A percentile compares a stretch with the other conserved stretches of the same genome.
Conservation (phyloP, 2,113 vertebrate genomes). For the Stigmatopora nigra region DNA sequence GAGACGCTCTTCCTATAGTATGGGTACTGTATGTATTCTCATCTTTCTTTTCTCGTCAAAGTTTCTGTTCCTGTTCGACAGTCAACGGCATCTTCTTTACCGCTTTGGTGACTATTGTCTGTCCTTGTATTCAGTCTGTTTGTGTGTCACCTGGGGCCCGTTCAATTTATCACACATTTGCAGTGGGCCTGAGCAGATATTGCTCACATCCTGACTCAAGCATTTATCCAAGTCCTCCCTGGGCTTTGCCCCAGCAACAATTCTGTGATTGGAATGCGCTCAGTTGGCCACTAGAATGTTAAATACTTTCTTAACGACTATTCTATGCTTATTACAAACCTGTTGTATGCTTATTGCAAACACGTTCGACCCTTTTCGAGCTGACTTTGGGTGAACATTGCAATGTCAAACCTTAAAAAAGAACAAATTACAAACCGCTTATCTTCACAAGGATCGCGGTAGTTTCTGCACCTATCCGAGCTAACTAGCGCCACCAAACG, state of each 20-base stretch:
- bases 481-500: too few relatives aligned
- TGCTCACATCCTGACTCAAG: conserved; percentile 32
- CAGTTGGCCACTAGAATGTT: neutral
- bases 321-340: neutral
- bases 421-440: too few relatives aligned
- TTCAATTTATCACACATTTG: conserved; percentile 35
- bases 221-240: conserved; percentile 17
- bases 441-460: too few relatives aligned
- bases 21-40: conserved; percentile 7
- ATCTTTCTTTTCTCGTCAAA: conserved; percentile 6
- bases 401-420: neutral
- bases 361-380: neutral
- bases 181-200: conserved; percentile 23
- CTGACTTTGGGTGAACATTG: neutral
- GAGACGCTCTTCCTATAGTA: neutral
- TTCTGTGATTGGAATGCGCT: neutral
- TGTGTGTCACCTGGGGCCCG: conserved; percentile 13
- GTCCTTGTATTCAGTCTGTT: conserved; percentile 30
- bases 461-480: neutral
- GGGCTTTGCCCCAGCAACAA: neutral
- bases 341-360: neutral
- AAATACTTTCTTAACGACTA: neutral
- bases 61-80: conserved; percentile 6
- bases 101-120: conserved; percentile 13
- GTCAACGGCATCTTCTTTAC: neutral